Evolutionary conservation across 2,113 vertebrate species (phyloP).

Genomic region (Tachycineta bicolor): DNA sequence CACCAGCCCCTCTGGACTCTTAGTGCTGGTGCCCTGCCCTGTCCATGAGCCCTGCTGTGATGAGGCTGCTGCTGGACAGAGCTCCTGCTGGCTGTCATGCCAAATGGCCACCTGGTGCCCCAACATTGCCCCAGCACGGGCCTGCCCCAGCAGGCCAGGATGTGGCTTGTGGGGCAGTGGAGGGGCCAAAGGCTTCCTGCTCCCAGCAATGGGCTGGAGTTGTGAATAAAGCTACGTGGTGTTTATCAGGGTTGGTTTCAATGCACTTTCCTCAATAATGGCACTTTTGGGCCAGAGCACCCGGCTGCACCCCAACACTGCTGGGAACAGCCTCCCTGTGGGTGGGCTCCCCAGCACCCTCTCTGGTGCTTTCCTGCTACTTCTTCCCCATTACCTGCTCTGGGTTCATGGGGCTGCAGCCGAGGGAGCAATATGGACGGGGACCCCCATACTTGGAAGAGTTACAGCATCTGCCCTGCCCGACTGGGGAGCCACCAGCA

Average conservation of each 20-base stretch:
- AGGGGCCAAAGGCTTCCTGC: fast-evolving
- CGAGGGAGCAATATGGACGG: fast-evolving
- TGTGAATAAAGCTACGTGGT: not conserved
- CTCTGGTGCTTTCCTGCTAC: too few relatives aligned
- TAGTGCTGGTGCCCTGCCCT: not conserved
- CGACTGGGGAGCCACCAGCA: not conserved
- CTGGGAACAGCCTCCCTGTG: fast-evolving
- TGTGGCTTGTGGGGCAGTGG: fast-evolving
- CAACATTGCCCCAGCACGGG: fast-evolving
- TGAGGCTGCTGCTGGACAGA: not conserved
- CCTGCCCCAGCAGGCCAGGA: not conserved
- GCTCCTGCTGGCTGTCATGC: not conserved
- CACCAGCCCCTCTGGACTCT: not conserved
- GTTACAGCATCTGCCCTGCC: not conserved
- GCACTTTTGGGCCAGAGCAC: fast-evolving
- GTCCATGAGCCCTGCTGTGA: fast-evolving
- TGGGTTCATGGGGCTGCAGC: not conserved
- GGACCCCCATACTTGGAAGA: too few relatives aligned
- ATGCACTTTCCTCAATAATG: not conserved
- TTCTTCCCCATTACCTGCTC: not conserved
- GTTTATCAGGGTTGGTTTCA: not conserved
- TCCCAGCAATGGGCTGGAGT: fast-evolving
- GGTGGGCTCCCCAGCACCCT: not conserved
- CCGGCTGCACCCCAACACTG: fast-evolving
- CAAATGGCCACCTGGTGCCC: fast-evolving